phyloP scores from a whole-genome alignment of 2,113 vertebrate genomes.

The Clarias magur region DNA sequence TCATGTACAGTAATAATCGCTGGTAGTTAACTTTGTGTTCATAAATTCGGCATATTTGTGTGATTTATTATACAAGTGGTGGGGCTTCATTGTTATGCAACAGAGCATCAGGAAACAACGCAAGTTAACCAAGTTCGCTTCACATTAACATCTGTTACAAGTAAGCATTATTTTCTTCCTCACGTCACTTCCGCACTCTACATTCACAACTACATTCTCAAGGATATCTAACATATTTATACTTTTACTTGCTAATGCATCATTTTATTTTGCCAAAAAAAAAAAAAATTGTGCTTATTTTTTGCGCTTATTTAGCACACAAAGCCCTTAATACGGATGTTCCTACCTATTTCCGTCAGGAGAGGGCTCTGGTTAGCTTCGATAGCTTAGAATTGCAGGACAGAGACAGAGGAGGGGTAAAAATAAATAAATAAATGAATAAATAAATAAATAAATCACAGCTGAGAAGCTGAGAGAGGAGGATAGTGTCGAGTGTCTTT shows the following conservation, averaged over 20 bases:
- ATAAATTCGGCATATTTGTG: neutral
- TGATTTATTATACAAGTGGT: neutral
- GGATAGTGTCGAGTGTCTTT: neutral
- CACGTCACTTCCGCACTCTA: neutral
- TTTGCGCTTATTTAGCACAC: neutral
- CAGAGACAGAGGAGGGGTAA: too few species aligned
- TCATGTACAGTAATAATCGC: neutral
- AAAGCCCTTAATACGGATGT: neutral
- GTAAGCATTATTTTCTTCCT: neutral
- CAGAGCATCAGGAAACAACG: neutral
- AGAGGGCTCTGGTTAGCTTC: conserved; percentile 12
- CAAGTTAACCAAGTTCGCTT: neutral
- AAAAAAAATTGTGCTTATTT: too few species aligned
- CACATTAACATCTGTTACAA: neutral
- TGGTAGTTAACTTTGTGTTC: neutral
- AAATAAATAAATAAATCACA: neutral
- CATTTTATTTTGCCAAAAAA: neutral
- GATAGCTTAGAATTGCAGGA: neutral
- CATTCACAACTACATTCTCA: neutral
- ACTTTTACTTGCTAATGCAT: neutral
- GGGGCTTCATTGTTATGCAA: neutral
- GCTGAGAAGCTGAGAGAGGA: neutral
- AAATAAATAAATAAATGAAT: neutral
- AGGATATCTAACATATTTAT: neutral
- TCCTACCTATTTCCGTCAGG: neutral